These are phyloP conservation scores for Drosophila nikananu DNA, from an alignment of 1,140 invertebrate genomes.

Conservation along the genomic window DNA sequence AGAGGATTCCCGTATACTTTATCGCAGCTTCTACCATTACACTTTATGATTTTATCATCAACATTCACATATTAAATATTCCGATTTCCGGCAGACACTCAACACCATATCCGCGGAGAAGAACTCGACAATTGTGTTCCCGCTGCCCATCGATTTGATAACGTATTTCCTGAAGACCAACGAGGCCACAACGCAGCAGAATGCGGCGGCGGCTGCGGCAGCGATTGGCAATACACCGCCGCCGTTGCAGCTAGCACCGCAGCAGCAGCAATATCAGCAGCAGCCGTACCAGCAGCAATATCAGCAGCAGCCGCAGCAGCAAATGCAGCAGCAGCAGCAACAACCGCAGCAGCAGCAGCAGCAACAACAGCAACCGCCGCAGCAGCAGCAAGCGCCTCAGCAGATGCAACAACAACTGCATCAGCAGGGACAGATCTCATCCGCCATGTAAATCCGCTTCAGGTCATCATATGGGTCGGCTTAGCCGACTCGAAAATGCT, in stretches of 20 bases:
- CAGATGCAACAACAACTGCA: slow-evolving; percentile 31
- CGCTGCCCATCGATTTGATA: slow-evolving; percentile 96
- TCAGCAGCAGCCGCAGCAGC: slow-evolving; percentile 21
- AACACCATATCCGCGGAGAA: slow-evolving; percentile 98
- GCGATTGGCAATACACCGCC: slow-evolving; percentile 55
- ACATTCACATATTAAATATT: neutral
- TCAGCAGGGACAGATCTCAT: slow-evolving; percentile 65
- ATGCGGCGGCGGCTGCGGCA: slow-evolving; percentile 59
- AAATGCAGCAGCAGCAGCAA: slow-evolving; percentile 5
- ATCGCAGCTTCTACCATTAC: neutral
- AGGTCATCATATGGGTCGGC: slow-evolving; percentile 12
- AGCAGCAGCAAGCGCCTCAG: slow-evolving; percentile 20
- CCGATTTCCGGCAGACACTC: slow-evolving; percentile 89
- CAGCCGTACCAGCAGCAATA: slow-evolving; percentile 39
- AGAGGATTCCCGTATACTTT: neutral
- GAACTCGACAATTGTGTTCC: slow-evolving; percentile 99
- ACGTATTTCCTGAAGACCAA: slow-evolving; percentile 89
- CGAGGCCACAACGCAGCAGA: slow-evolving; percentile 67
- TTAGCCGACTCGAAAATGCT: slow-evolving; percentile 23
- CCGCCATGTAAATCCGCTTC: slow-evolving; percentile 66
- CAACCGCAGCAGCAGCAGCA: slow-evolving; percentile 20
- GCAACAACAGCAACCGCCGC: slow-evolving; percentile 20
- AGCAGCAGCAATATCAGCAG: slow-evolving; percentile 46
- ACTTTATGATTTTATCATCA: neutral
- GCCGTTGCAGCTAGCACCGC: slow-evolving; percentile 46